Evolutionary conservation across 2,113 vertebrate genomes (phyloP), one percentile per base, ranked within the genome.

Genomic region (Oreochromis tanganicae): DNA sequence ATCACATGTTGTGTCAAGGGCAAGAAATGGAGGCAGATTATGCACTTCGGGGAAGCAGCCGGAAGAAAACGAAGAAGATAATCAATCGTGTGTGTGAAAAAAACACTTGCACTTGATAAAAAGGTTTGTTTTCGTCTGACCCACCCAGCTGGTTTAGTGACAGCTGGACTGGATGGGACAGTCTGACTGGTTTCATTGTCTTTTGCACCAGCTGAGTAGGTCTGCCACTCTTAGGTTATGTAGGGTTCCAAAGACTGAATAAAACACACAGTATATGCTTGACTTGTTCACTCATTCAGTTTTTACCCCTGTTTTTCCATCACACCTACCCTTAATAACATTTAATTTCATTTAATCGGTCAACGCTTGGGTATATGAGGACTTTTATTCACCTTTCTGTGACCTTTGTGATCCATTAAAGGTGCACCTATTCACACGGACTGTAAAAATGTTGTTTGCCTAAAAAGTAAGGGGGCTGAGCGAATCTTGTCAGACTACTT

Each of bases 391-490:
- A 32, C 50, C 11, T 19, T 61, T 32, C 7, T 6, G 41, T 55
- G 0, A 61, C 63, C 3, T 29, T 13, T 81, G 66, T 66, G 21
- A 68, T 82, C 32, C 36, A 9, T n/a, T 21, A 32, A 24, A 29
- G 19, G n/a, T 52, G n/a, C 16, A 16, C 13, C 38, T 43, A 63
- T 24, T 80, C 21, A 82, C 63, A 10, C 2, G 0, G 3, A 83
- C 27, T 79, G 68, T 90, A 66, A 88, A 92, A 27, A 82, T 84
- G 89, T 57, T 92, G 55, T 93, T 94, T 95, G 63, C 86, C 89
- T 84, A 80, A 78, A 68, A 83, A 75, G 85, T 43, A 66, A 66
- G 75, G 63, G 75, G 19, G 50, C 27, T 80, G 88, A 92, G 90
- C 89, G 90, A 95, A 94, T 82, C 32, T 88, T 78, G 83, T 92